These are phyloP conservation scores for Megaceryle maxima DNA, from an alignment of 2,113 vertebrate genomes.

Conservation along the genomic window DNA sequence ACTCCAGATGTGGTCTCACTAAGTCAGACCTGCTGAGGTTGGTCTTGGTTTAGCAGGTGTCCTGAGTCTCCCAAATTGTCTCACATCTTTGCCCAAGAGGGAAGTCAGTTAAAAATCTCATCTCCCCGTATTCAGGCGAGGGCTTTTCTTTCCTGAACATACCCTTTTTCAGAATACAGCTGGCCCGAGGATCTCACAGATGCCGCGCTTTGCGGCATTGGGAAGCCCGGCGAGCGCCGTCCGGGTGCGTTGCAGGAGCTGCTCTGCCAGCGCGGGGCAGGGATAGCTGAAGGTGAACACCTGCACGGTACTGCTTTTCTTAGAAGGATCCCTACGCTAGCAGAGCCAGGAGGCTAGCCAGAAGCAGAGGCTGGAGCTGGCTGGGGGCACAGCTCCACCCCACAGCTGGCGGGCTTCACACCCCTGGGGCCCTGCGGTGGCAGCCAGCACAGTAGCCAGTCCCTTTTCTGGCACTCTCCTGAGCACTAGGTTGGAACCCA, in stretches of 20 bases:
- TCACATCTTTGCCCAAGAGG: neutral
- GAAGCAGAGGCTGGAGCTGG: conserved; percentile 59
- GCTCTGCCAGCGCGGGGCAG: neutral
- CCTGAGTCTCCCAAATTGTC: neutral
- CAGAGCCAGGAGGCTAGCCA: conserved; percentile 39
- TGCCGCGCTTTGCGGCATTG: fast-evolving
- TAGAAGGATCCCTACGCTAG: neutral
- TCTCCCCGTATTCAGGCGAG: neutral
- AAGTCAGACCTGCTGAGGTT: neutral
- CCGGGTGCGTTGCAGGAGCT: neutral
- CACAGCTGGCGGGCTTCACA: conserved; percentile 58
- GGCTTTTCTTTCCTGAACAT: neutral
- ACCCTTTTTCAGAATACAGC: neutral
- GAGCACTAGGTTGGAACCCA: conserved; percentile 61
- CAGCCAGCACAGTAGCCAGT: conserved; percentile 70
- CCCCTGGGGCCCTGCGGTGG: conserved; percentile 60
- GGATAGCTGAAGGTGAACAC: conserved; percentile 40
- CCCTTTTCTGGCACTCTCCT: conserved; percentile 67
- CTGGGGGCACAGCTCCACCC: conserved; percentile 63
- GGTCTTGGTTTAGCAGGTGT: neutral
- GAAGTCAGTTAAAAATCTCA: neutral
- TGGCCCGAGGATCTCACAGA: neutral
- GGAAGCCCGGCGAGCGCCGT: neutral
- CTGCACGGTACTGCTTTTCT: neutral
- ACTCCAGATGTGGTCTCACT: too few species aligned